Evolutionary conservation across 2,888 invertebrate species (phyloP).

Genomic region (Venusia cambrica): DNA sequence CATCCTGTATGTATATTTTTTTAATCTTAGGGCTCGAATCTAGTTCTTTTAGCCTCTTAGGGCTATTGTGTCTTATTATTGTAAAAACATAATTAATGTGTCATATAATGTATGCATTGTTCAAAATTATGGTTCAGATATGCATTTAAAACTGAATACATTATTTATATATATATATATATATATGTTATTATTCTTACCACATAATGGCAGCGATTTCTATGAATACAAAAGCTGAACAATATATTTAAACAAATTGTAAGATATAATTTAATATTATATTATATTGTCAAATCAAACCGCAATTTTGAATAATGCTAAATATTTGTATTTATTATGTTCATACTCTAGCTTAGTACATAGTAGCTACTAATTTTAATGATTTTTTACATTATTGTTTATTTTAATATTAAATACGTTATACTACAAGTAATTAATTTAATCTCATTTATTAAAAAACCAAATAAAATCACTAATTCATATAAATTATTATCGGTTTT

Average conservation of each 20-base stretch:
- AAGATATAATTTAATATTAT: too few relatives aligned
- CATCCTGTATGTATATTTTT: conserved; percentile 18
- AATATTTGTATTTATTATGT: too few relatives aligned
- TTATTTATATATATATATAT: background rate
- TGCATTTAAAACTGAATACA: conserved; percentile 18
- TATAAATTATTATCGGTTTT: conserved; percentile 34
- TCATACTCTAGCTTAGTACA: too few relatives aligned
- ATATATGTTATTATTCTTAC: background rate
- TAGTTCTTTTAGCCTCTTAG: conserved; percentile 31
- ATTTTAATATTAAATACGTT: conserved; percentile 17
- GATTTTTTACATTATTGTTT: conserved; percentile 40
- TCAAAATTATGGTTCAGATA: conserved; percentile 16
- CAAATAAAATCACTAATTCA: conserved; percentile 32
- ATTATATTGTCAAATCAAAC: too few relatives aligned
- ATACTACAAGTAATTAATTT: conserved; percentile 21
- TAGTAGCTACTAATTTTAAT: conserved; percentile 25
- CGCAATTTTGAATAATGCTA: too few relatives aligned
- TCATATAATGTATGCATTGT: conserved; percentile 16
- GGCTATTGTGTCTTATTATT: conserved; percentile 58
- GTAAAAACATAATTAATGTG: conserved; percentile 30
- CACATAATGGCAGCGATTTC: conserved; percentile 5
- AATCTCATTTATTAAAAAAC: conserved; percentile 31
- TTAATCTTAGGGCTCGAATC: conserved; percentile 23
- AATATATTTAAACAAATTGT: too few relatives aligned
- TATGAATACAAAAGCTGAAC: too few relatives aligned